phyloP scores from a whole-genome alignment of 1,140 invertebrate genomes.

The Panonychus citri region DNA sequence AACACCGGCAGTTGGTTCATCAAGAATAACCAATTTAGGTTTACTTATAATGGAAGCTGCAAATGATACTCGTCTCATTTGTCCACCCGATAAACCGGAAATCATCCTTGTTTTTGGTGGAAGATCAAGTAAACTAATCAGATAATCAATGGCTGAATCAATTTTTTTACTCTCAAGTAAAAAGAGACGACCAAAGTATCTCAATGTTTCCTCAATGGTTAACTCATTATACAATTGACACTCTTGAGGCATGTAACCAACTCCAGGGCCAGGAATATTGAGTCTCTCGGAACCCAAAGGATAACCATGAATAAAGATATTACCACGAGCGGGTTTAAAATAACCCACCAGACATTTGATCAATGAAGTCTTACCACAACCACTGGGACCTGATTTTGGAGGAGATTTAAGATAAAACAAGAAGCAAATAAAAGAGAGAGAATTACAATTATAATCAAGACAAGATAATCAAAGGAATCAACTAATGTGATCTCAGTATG shows the following conservation, averaged over 20 bases:
- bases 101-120: constrained; percentile 28
- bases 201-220: constrained; percentile 73
- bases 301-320: constrained; percentile 20
- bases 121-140: constrained; percentile 65
- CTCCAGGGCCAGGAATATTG: constrained; percentile 49
- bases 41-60: constrained; percentile 76
- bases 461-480: not conserved
- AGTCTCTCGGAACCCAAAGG: constrained; percentile 15
- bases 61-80: constrained; percentile 72
- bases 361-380: not conserved
- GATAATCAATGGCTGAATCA: constrained; percentile 50
- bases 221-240: constrained; percentile 80
- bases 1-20: constrained; percentile 26
- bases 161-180: constrained; percentile 56
- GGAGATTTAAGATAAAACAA: not conserved
- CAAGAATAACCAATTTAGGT: constrained; percentile 31
- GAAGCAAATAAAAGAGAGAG: not conserved
- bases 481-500: no score
- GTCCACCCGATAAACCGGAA: constrained; percentile 36
- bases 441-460: not conserved
- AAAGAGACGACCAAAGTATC: constrained; percentile 83
- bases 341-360: constrained; percentile 8
- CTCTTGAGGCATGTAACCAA: constrained; percentile 58
- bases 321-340: constrained; percentile 12
- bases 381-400: not conserved